These are phyloP conservation scores for Symphodus melops DNA, from an alignment of 2,113 vertebrate species.

Conservation along the genomic window DNA sequence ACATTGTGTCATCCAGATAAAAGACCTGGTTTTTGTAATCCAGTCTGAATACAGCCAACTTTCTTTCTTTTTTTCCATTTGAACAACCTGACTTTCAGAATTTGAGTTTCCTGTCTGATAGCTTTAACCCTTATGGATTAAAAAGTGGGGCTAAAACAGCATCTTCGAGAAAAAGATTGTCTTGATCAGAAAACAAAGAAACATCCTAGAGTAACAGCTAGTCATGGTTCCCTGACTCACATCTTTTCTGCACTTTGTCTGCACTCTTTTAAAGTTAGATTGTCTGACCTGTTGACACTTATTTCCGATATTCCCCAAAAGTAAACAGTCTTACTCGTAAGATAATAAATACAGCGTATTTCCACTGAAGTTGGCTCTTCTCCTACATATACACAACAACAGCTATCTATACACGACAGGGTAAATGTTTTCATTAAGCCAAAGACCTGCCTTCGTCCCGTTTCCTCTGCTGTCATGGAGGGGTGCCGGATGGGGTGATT, in stretches of 20 bases:
- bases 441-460: conserved; percentile 69
- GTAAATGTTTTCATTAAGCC: conserved; percentile 76
- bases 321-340: conserved; percentile 52
- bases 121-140: no score
- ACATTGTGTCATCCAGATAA: no score
- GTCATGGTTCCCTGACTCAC: not conserved
- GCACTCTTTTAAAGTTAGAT: conserved; percentile 16
- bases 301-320: conserved; percentile 36
- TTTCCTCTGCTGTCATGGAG: conserved; percentile 82
- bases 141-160: no score
- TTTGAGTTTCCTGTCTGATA: no score
- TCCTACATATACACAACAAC: conserved; percentile 68
- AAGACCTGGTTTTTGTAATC: no score
- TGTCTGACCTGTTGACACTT: conserved; percentile 44
- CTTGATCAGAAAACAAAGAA: not conserved
- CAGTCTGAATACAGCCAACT: no score
- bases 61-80: no score
- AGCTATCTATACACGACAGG: conserved; percentile 60
- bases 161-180: not conserved
- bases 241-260: not conserved
- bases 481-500: conserved; percentile 66
- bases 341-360: no score
- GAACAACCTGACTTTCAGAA: no score
- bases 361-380: conserved; percentile 54
- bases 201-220: not conserved